These are phyloP conservation scores for Chionoecetes opilio DNA, from an alignment of 1,140 invertebrate species.

Conservation along the genomic window DNA sequence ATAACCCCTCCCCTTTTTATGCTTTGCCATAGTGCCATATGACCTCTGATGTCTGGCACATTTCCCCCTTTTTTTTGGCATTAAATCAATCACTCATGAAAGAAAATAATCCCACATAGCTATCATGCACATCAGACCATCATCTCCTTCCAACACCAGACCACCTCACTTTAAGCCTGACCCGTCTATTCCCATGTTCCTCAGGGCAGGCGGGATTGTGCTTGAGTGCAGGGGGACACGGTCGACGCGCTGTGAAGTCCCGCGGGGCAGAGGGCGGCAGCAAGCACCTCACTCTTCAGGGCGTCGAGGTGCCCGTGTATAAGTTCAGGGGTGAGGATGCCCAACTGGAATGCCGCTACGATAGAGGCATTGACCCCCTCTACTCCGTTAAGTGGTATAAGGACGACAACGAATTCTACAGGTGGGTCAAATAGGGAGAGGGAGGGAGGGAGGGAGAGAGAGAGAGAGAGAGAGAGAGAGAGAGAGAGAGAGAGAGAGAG, in stretches of 20 bases:
- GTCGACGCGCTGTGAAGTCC: not conserved
- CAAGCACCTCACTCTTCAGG: conserved; percentile 68
- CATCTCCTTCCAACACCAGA: no score
- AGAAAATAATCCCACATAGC: no score
- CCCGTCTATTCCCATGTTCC: not conserved
- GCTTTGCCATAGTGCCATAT: no score
- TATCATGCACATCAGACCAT: no score
- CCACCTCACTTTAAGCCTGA: not conserved
- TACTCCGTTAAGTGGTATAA: conserved; percentile 95
- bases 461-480: no score
- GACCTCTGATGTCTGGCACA: no score
- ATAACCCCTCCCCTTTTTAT: no score
- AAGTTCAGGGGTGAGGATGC: conserved; percentile 82
- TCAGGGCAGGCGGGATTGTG: not conserved
- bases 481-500: no score
- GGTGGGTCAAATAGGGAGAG: conserved; percentile 82
- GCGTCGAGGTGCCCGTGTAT: conserved; percentile 82
- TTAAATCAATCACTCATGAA: no score
- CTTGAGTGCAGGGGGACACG: no score
- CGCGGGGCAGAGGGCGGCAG: not conserved
- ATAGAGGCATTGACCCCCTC: conserved; percentile 90
- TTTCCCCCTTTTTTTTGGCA: no score
- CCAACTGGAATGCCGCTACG: conserved; percentile 89
- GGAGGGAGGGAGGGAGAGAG: no score
- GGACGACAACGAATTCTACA: conserved; percentile 91